Evolutionary conservation across 1,140 invertebrate genomes (phyloP), one percentile per base, ranked within the genome.

Genomic region (Drosophila lacertosa): DNA sequence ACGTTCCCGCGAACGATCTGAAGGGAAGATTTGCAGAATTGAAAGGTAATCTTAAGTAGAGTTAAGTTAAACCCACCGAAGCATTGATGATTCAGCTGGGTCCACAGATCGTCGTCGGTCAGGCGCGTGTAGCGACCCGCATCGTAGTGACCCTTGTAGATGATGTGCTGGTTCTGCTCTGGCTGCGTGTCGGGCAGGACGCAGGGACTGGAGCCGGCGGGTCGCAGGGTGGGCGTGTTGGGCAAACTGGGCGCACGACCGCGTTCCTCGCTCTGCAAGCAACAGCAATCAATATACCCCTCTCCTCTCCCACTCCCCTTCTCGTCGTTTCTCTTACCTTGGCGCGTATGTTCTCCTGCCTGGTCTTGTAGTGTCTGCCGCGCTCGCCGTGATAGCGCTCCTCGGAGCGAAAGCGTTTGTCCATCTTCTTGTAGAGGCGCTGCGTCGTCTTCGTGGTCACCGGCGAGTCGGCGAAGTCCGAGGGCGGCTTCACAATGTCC

Each of bases 381-480:
- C 95, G 93, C 60, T 94, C 92, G 0, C 92, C 92, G 48, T 92
- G 92, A 16, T 93, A 92, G 9, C 95, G 93, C 72, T 97, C 96
- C 89, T 97, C 96, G n/a, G 96, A 96, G 10, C 96, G 93, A 82
- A 95, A 96, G 64, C 96, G 92, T 80, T 96, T 96, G 63, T 97
- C 96, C 66, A 95, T 93, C 89, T 97, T 96, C 88, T 96, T 97
- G 86, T 96, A 96, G 2, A 96, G 88, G 24, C 95, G 90, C 40
- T 91, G 90, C 0, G 90, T 90, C 42, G 90, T 91, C 44, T 91
- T 91, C 2, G 92, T 93, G 76, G 80, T 94, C 57, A 95, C 94
- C 0, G 96, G 96, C 0, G 96, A 97, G 91, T 97, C 96, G 10
- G 95, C 96, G 89, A 97, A 97, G 29, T 96, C 95, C 13, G 96